Conservation (phyloP, 2,113 vertebrate genomes). For the Ceyx melanurus region DNA sequence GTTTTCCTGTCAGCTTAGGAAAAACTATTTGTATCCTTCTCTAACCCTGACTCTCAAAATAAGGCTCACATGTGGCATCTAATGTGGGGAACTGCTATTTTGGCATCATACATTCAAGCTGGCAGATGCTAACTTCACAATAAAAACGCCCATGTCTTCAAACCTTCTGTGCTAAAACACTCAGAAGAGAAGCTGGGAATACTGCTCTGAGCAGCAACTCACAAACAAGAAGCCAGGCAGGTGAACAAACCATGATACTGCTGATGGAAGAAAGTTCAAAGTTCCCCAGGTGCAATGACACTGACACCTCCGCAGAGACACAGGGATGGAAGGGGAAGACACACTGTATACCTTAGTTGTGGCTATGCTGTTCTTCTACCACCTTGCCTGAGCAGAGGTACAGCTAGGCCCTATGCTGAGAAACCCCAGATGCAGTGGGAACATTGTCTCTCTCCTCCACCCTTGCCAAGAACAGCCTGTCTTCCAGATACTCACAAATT, state of each 20-base stretch:
- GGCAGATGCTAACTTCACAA: background rate
- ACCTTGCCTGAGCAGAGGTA: background rate
- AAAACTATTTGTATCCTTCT: background rate
- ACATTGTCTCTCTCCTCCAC: background rate
- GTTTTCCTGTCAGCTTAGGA: background rate
- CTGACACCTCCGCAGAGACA: background rate
- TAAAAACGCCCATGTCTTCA: background rate
- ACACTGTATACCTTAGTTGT: background rate
- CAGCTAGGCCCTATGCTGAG: background rate
- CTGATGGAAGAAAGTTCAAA: background rate
- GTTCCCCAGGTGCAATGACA: background rate
- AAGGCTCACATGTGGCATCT: background rate
- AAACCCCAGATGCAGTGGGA: background rate
- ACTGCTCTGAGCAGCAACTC: background rate
- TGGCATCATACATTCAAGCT: background rate
- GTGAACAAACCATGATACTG: background rate
- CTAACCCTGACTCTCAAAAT: background rate
- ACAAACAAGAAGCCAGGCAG: background rate
- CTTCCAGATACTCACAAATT: background rate
- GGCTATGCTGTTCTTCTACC: background rate
- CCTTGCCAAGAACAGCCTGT: background rate
- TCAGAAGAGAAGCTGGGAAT: background rate
- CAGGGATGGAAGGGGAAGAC: background rate
- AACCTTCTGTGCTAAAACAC: background rate
- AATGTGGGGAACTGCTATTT: background rate